Conservation (phyloP, 2,888 invertebrate species). For the Eupithecia dodoneata region DNA sequence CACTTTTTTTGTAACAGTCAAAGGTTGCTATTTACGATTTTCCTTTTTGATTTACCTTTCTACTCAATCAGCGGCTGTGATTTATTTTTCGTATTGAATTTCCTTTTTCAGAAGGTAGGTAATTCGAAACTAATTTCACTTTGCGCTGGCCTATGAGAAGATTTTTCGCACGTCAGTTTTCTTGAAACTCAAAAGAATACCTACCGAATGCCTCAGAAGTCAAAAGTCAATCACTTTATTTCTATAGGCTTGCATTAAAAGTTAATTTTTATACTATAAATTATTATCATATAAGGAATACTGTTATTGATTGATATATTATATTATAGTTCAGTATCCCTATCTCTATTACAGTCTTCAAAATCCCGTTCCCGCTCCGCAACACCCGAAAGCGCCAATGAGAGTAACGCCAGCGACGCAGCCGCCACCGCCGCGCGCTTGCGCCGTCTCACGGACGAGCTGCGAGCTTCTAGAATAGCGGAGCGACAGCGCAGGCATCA, state of each 20-base stretch:
- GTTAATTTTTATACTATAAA: too few species aligned
- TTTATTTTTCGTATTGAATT: background rate
- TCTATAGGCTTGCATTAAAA: too few species aligned
- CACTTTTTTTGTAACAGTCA: too few species aligned
- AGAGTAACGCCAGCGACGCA: slow-evolving; percentile 53
- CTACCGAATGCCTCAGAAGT: background rate
- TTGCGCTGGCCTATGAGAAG: background rate
- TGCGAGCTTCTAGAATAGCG: slow-evolving; percentile 81
- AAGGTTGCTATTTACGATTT: too few species aligned
- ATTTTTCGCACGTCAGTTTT: background rate
- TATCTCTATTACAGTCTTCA: slow-evolving; percentile 76
- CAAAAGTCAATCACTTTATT: too few species aligned
- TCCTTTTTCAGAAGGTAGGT: too few species aligned
- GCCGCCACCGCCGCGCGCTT: slow-evolving; percentile 84
- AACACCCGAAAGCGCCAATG: slow-evolving; percentile 82
- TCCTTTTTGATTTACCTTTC: background rate
- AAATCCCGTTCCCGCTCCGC: slow-evolving; percentile 87
- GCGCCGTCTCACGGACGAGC: slow-evolving; percentile 89
- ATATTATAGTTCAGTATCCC: too few species aligned
- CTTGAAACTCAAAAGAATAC: background rate
- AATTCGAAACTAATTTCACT: background rate
- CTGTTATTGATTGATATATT: too few species aligned
- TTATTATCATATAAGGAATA: too few species aligned
- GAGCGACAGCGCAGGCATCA: slow-evolving; percentile 75
- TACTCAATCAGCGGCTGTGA: too few species aligned